These are phyloP conservation scores for Brienomyrus longianalis DNA, from an alignment of 2,113 vertebrate species.

Conservation along the genomic window DNA sequence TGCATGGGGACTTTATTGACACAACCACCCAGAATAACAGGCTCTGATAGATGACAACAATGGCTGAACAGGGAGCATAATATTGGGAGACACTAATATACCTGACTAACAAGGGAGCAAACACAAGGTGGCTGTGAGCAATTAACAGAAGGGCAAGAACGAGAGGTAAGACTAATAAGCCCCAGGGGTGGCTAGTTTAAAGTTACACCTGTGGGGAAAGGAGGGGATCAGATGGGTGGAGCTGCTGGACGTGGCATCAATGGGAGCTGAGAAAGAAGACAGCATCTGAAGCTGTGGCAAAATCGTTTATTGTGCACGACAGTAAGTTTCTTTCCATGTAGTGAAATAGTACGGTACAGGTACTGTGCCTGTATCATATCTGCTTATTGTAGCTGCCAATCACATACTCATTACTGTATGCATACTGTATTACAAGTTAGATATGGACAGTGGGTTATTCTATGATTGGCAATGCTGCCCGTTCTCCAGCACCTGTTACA, in stretches of 20 bases:
- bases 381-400: background rate
- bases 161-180: too few relatives aligned
- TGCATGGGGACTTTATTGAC: too few relatives aligned
- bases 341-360: background rate
- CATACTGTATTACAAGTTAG: background rate
- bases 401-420: background rate
- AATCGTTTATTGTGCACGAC: background rate
- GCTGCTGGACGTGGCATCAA: background rate
- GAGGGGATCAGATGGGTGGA: too few relatives aligned
- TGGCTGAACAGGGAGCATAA: too few relatives aligned
- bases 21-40: too few relatives aligned
- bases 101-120: too few relatives aligned
- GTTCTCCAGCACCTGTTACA: background rate
- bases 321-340: background rate
- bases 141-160: too few relatives aligned
- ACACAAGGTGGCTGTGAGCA: too few relatives aligned
- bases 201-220: too few relatives aligned
- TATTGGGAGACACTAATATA: too few relatives aligned
- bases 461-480: background rate
- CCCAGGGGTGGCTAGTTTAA: too few relatives aligned
- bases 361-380: background rate
- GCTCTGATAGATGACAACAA: too few relatives aligned
- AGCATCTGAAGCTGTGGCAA: background rate
- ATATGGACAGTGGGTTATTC: background rate
- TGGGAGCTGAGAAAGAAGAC: background rate